Evolutionary conservation across 2,888 invertebrate species (phyloP).

Genomic region (Patella ulyssiponensis): DNA sequence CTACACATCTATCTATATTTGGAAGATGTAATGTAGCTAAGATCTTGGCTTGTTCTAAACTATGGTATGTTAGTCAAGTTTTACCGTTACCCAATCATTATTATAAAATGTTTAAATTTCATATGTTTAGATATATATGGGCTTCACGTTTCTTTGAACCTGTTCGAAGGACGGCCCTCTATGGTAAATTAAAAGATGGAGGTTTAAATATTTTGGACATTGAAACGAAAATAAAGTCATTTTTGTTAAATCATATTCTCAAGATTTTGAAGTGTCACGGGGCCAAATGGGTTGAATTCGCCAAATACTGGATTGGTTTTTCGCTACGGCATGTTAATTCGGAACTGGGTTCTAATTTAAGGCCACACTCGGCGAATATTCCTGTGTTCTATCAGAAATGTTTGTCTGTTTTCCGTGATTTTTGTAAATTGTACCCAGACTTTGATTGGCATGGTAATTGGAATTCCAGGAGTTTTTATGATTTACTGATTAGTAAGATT

Average conservation of each 20-base stretch:
- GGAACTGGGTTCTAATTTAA: constrained; percentile 20
- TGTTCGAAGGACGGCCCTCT: constrained; percentile 19
- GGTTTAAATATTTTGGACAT: constrained; percentile 29
- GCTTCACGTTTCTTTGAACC: constrained; percentile 6
- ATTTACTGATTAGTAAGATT: constrained; percentile 3
- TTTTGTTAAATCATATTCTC: constrained; percentile 26
- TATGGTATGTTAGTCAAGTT: not conserved
- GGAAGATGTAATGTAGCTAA: constrained; percentile 3
- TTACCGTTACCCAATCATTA: not conserved
- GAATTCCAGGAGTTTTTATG: constrained; percentile 9
- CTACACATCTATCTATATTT: not conserved
- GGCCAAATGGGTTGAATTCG: constrained; percentile 31
- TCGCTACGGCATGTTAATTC: constrained; percentile 16
- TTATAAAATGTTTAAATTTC: not conserved
- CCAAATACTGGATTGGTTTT: constrained; percentile 35
- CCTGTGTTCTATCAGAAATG: constrained; percentile 17
- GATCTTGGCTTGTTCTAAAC: constrained; percentile 1
- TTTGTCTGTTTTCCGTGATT: not conserved
- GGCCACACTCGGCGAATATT: constrained; percentile 29
- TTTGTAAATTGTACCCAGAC: not conserved
- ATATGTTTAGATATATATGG: constrained; percentile 8
- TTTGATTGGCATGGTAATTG: not conserved
- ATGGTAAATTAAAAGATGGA: constrained; percentile 25
- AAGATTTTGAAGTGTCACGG: constrained; percentile 18
- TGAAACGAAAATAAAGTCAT: constrained; percentile 23